A percentile compares a stretch with the other conserved stretches of the same genome.
These are phyloP conservation scores for Brassicogethes aeneus DNA, from an alignment of 2,888 invertebrate genomes.

Conservation along the genomic window DNA sequence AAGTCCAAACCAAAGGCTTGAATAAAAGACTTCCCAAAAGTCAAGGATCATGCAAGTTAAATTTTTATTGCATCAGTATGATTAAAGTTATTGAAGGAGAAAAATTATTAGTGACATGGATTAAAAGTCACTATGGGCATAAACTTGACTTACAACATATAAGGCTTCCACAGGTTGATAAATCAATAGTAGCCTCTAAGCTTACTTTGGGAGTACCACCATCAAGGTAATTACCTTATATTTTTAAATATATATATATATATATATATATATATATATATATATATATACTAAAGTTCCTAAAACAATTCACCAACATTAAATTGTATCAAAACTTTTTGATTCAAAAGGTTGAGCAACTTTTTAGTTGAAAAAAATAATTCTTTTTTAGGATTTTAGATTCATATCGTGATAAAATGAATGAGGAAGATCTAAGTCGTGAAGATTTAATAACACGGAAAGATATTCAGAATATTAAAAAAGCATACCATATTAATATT, in stretches of 20 bases:
- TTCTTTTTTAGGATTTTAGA: conserved; percentile 9
- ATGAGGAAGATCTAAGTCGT: background rate
- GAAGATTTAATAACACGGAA: no score
- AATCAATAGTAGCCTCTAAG: conserved; percentile 4
- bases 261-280: no score
- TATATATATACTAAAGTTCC: background rate
- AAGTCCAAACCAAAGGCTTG: no score
- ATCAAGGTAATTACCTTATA: conserved; percentile 7
- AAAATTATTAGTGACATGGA: conserved; percentile 1
- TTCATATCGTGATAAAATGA: conserved; percentile 6
- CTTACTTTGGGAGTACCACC: conserved; percentile 5
- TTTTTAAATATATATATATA: no score
- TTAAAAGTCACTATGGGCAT: conserved; percentile 6
- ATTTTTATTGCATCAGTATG: conserved; percentile 3
- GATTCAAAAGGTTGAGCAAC: background rate
- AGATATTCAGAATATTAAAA: background rate
- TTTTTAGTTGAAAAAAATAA: background rate
- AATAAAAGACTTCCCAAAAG: conserved; percentile 13
- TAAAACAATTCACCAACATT: background rate
- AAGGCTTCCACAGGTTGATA: conserved; percentile 4
- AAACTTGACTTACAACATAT: conserved; percentile 4
- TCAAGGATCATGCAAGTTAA: background rate
- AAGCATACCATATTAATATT: background rate
- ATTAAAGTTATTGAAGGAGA: conserved; percentile 3
- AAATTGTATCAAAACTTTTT: no score